Evolutionary conservation across 2,113 vertebrate genomes (phyloP), one percentile per base, ranked within the genome.

Genomic region (Chelonoidis abingdonii): DNA sequence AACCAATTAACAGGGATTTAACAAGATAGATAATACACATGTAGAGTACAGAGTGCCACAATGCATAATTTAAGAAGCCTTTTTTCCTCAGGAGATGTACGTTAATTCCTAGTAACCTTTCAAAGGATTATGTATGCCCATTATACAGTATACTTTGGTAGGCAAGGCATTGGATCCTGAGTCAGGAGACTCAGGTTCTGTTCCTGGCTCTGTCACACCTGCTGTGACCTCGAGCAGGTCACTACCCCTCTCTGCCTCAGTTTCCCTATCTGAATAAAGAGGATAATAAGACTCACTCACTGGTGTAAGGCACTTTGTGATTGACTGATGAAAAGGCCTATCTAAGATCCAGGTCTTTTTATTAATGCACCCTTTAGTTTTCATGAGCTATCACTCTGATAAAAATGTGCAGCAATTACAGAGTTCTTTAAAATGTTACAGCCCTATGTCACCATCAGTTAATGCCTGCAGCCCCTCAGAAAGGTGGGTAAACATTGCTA

Each of bases 361-460:
- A 65, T 89, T 89, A 87, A 88, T 56, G 82, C 79, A 44, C 24
- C 56, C 11, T 31, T 90, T 89, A 27, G 86, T 95, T 96, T 95
- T 93, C 78, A 96, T 91, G 89, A 97, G 65, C 53, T 35, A 83
- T 92, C 95, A 38, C 89, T 38, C 92, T 85, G 92, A 81, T 52
- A 91, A 10, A 97, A 97, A 96, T 95, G 79, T 44, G 92, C 80
- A 52, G 89, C 38, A 83, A 52, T 96, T 91, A 38, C 0, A 89
- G 91, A 91, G 22, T 50, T 83, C 92, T 95, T 86, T 94, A 93
- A 95, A 87, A 94, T 92, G 41, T 81, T 19, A 31, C 41, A 92
- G 86, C 50, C 54, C 96, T 94, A 91, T 75, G 16, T 96, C 90
- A 92, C 94, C 93, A 95, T 96, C 97, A 75, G 72, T 94, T 86